Evolutionary conservation across 2,888 invertebrate species (phyloP), one percentile per base, ranked within the genome.

Genomic region (Drosophila ezoana): DNA sequence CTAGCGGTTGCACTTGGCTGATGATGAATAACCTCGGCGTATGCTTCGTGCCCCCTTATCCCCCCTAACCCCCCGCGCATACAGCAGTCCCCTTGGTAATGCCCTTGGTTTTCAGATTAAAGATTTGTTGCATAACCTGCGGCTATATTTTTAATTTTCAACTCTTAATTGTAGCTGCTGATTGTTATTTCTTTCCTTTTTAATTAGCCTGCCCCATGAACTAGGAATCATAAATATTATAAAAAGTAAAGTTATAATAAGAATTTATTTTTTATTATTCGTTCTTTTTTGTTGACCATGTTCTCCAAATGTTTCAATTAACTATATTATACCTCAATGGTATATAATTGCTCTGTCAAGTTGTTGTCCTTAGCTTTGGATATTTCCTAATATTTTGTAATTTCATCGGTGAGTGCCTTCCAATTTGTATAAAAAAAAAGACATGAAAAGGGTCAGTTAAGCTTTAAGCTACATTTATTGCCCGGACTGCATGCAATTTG

Each of bases 1-100:
- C 78, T 63, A 53, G 54, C 64, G 72, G 90, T 90, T 85, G 86
- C 88, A 90, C 87, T 89, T 79, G 86, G 80, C 64, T 90, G 90
- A 80, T 87, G 88, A 89, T 89, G 79, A 76, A 90, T 89, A 83
- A 83, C 83, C 85, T 73, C 38, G 65, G 74, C 85, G 76, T 78
- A 77, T 77, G 84, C 68, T 78, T 58, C 28, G 23, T 4, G 18
- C 32, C 9, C n/a, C 28, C 6, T 28, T 28, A 8, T 28, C 8
- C 44, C 40, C 9, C 33, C 3, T 23, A 20, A 16, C 44, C 32
- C 38, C 51, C 9, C 33, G 20, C 38, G 32, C n/a, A n/a, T 23
- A 44, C 18, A 51, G 8, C 20, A 11, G 18, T 40, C 23, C 28
- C 44, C 35, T 16, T 16, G 28, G 38, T 18, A n/a, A 23, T 43